Percentiles rank a stretch among this genome's conserved stretches.
Evolutionary conservation across 2,888 invertebrate species (phyloP).

Genomic region (Temnothorax unifasciatus): DNA sequence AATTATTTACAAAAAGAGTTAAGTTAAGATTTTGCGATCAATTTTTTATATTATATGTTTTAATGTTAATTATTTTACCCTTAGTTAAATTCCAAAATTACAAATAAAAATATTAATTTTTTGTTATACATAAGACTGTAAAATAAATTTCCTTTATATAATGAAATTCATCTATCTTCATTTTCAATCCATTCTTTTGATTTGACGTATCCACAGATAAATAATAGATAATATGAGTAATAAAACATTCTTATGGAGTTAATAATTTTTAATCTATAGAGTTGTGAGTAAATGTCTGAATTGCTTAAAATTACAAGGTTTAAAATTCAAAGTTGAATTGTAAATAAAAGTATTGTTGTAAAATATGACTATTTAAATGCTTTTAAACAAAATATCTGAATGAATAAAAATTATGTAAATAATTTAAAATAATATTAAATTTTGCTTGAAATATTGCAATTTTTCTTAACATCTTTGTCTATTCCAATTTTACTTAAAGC

Average conservation of each 20-base stretch:
- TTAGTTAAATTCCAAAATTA: neutral
- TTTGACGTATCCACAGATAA: neutral
- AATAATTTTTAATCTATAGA: neutral
- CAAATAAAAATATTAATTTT: neutral
- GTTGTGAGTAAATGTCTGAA: neutral
- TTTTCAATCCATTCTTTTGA: neutral
- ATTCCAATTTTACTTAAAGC: neutral
- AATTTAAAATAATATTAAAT: neutral
- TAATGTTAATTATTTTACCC: neutral
- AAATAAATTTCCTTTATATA: neutral
- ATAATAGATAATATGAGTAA: no score
- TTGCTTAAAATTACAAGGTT: neutral
- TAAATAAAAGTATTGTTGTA: neutral
- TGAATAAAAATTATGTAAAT: neutral
- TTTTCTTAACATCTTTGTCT: neutral
- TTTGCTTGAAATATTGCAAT: neutral
- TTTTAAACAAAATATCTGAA: neutral
- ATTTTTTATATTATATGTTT: neutral
- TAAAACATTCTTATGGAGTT: neutral
- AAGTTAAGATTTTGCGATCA: neutral
- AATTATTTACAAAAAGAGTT: neutral
- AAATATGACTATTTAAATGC: neutral
- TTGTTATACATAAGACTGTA: neutral
- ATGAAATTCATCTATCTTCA: neutral
- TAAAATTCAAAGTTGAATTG: neutral